A percentile compares a stretch with the other conserved stretches of the same genome.
Evolutionary conservation across 1,140 invertebrate genomes (phyloP).

Genomic region (Ridgeia piscesae): DNA sequence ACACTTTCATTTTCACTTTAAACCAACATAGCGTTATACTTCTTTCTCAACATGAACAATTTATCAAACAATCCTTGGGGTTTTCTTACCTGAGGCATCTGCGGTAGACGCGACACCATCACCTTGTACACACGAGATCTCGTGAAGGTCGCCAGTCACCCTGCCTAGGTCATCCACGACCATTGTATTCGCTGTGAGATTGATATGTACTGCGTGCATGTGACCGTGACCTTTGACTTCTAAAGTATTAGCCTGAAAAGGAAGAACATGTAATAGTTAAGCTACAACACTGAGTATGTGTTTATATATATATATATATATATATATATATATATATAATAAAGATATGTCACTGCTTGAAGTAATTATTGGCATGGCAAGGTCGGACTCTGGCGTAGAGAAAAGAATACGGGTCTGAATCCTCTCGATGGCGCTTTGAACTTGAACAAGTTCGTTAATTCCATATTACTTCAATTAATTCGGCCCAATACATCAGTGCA

Average conservation of each 20-base stretch:
- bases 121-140: constrained; percentile 33
- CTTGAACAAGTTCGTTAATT: no score
- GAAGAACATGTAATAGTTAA: background rate
- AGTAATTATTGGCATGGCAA: no score
- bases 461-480: no score
- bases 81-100: constrained; percentile 35
- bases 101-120: constrained; percentile 28
- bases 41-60: background rate
- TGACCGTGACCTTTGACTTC: constrained; percentile 38
- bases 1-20: background rate
- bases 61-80: background rate
- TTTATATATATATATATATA: no score
- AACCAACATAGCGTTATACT: background rate
- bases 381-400: no score
- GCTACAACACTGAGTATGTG: no score
- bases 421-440: no score
- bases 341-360: no score
- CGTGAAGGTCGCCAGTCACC: constrained; percentile 40
- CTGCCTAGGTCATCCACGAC: constrained; percentile 43
- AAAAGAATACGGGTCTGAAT: no score
- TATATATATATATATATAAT: no score
- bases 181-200: constrained; percentile 35
- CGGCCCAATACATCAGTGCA: no score
- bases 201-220: constrained; percentile 40
- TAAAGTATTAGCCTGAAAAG: constrained; percentile 36